A percentile compares a stretch with the other conserved stretches of the same genome.
These are phyloP conservation scores for Drosophila paracracens DNA, from an alignment of 2,888 invertebrate genomes.

Conservation along the genomic window DNA sequence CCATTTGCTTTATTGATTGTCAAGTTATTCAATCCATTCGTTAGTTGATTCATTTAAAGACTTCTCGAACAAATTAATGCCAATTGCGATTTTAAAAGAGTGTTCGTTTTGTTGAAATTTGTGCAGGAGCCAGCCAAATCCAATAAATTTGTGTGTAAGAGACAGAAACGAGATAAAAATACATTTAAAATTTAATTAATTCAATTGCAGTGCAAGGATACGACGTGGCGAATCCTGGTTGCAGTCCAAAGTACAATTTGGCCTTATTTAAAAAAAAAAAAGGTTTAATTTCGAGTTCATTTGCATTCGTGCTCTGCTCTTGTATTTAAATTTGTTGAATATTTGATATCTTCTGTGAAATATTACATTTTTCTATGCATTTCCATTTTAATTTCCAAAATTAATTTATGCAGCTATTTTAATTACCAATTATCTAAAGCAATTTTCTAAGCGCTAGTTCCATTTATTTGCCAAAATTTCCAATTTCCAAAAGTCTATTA, in stretches of 20 bases:
- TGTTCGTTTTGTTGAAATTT: slow-evolving; percentile 57
- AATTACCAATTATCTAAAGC: background rate
- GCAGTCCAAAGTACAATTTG: slow-evolving; percentile 48
- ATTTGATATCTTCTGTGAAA: slow-evolving; percentile 36
- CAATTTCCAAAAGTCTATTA: background rate
- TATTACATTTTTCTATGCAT: no score
- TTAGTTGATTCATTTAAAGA: slow-evolving; percentile 19
- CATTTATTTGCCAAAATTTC: background rate
- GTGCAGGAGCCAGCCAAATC: slow-evolving; percentile 40
- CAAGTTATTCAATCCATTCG: slow-evolving; percentile 8
- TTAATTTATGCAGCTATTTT: slow-evolving; percentile 8
- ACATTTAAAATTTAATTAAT: slow-evolving; percentile 72
- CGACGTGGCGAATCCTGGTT: slow-evolving; percentile 25
- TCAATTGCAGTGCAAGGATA: slow-evolving; percentile 62
- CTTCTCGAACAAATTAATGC: slow-evolving; percentile 20
- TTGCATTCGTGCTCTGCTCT: slow-evolving; percentile 35
- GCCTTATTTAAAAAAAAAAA: slow-evolving; percentile 17
- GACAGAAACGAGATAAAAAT: slow-evolving; percentile 46
- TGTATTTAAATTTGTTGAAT: slow-evolving; percentile 53
- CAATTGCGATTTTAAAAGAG: slow-evolving; percentile 26
- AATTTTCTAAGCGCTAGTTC: background rate
- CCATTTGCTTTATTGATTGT: background rate
- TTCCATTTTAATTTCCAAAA: no score
- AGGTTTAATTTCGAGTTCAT: slow-evolving; percentile 16
- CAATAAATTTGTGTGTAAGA: slow-evolving; percentile 68